Evolutionary conservation across 1,140 invertebrate genomes (phyloP), one percentile per base, ranked within the genome.

Genomic region (Ruditapes philippinarum): DNA sequence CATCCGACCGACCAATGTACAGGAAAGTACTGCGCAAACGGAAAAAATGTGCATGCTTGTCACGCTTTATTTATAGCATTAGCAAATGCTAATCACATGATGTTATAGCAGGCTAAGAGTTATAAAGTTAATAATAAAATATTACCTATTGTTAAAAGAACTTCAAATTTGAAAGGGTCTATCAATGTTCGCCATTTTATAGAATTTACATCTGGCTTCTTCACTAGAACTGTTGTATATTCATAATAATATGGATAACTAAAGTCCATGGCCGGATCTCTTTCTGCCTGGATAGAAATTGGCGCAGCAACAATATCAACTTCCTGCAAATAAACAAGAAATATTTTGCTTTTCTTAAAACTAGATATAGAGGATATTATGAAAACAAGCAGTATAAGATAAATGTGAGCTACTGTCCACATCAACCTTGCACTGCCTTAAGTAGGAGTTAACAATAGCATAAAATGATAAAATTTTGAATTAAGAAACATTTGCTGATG

Each of bases 241-340:
- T 78, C 74, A 33, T 51, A 78, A 28, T 51, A 78, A 17, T n/a
- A 78, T 14, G 74, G 45, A 42, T 78, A 78, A 54, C 42, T 78
- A 25, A 78, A 78, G 74, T 78, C 74, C 74, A 78, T 54, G 25
- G 31, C 42, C 17, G 14, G 22, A 31, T 4, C 17, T 49, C 74
- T 7, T 5, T 54, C 49, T 49, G 74, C 22, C 22, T 78, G 74
- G 12, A 0, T 25, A 17, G 74, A 5, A 22, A 78, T 28, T 31
- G 74, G 42, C 31, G 74, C 74, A 12, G 74, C 74, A 31, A 54
- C 74, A 17, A 78, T 78, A 54, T 78, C 74, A 1, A 54, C 45
- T 51, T 78, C 74, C 74, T 78, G 74, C 19, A 76, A 12, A 22
- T 14, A 70, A 22, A 40, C 5, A 3, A 70, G 5, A 14, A 25